A percentile compares a stretch with the other conserved stretches of the same genome.
phyloP scores from a whole-genome alignment of 1,140 invertebrate species.

The Hormaphis cornu region DNA sequence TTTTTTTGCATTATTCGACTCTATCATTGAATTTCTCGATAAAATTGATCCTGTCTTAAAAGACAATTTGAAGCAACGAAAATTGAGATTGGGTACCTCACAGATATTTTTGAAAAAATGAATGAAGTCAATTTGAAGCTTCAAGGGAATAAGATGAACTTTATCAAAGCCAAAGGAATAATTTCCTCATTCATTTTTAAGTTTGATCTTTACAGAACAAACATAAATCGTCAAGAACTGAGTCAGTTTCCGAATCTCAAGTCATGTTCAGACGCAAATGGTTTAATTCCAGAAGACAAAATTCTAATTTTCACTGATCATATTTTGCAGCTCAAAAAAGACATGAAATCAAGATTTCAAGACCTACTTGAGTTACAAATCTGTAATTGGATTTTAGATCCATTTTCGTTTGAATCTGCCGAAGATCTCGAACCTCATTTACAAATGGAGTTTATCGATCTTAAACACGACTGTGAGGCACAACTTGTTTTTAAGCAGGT shows the following conservation, averaged over 20 bases:
- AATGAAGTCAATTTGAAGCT: constrained; percentile 38
- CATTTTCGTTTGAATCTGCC: too few species aligned
- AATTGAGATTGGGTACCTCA: constrained; percentile 41
- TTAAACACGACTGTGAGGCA: too few species aligned
- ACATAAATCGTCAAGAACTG: constrained; percentile 2
- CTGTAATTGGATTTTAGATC: too few species aligned
- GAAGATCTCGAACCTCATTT: too few species aligned
- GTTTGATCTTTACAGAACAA: neutral
- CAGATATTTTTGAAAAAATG: constrained; percentile 38
- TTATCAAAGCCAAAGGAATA: neutral
- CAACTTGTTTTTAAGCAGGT: constrained; percentile 5
- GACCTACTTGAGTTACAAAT: too few species aligned
- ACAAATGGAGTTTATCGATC: too few species aligned
- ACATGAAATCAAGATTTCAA: neutral
- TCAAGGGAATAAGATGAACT: constrained; percentile 7
- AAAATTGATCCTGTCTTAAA: constrained; percentile 37
- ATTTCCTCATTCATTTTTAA: constrained; percentile 11
- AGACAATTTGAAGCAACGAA: constrained; percentile 39
- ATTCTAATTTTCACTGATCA: neutral
- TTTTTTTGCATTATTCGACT: neutral
- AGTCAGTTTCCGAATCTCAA: neutral
- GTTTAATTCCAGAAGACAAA: neutral
- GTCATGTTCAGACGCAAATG: too few species aligned
- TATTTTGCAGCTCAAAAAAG: neutral
- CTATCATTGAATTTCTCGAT: constrained; percentile 38